Evolutionary conservation across 2,113 vertebrate genomes (phyloP).

Genomic region (Gambusia holbrooki): DNA sequence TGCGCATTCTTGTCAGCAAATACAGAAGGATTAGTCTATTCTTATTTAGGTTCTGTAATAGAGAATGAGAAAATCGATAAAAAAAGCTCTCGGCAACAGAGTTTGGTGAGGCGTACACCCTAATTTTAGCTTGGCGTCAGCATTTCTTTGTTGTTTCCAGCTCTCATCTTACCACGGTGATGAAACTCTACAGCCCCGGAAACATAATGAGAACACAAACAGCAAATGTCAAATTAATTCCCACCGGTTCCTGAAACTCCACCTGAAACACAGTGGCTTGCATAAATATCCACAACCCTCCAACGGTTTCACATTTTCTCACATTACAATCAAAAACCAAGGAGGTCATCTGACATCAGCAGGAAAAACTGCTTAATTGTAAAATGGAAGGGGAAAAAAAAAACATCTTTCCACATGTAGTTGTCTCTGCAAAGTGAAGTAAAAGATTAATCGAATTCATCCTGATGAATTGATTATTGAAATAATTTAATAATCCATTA

Average conservation of each 20-base stretch:
- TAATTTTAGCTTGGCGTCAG: constrained; percentile 22
- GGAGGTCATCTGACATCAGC: no score
- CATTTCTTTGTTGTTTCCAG: not conserved
- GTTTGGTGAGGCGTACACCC: constrained; percentile 10
- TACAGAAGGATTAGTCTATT: constrained; percentile 11
- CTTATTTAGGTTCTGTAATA: constrained; percentile 27
- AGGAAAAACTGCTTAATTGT: no score
- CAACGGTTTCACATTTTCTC: not conserved
- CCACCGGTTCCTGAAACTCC: constrained; percentile 2
- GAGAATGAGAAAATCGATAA: constrained; percentile 38
- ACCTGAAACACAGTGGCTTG: not conserved
- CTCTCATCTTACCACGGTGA: constrained; percentile 10
- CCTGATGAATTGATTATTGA: no score
- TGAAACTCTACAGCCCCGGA: constrained; percentile 7
- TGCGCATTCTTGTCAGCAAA: not conserved
- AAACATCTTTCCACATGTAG: no score
- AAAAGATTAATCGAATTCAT: no score
- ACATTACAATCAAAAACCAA: not conserved
- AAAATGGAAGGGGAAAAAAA: no score
- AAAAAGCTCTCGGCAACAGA: not conserved
- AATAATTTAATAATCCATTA: no score
- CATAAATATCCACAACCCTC: not conserved
- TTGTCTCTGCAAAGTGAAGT: no score
- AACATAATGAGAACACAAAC: constrained; percentile 29
- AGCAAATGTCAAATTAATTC: constrained; percentile 34